phyloP scores from a whole-genome alignment of 23 tunicate genomes.

The Aplidium turbinatum region DNA sequence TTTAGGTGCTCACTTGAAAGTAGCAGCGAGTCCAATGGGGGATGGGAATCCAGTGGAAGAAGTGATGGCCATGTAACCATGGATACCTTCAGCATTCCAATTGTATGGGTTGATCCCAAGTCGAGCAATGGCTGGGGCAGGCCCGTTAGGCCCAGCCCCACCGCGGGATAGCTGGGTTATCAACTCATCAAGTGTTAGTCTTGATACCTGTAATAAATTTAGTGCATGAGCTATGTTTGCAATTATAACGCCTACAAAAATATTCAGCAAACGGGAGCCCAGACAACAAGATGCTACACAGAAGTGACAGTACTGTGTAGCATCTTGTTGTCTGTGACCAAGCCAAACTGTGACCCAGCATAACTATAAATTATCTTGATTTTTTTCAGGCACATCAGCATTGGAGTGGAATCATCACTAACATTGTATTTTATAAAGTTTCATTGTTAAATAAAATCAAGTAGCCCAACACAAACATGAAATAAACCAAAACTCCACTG shows the following conservation, averaged over 20 bases:
- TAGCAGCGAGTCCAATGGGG: conserved; percentile 88
- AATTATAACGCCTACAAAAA: too few species aligned
- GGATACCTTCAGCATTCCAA: conserved; percentile 87
- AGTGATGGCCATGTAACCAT: conserved; percentile 54
- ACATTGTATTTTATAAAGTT: too few species aligned
- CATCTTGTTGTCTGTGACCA: too few species aligned
- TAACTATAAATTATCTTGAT: too few species aligned
- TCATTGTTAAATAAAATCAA: too few species aligned
- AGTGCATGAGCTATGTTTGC: background rate
- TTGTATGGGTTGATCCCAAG: conserved; percentile 73
- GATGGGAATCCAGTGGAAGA: conserved; percentile 74
- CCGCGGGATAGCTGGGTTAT: conserved; percentile 68
- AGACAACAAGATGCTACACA: too few species aligned
- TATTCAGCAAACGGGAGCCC: background rate
- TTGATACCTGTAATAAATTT: conserved; percentile 37
- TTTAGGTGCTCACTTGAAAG: conserved; percentile 74
- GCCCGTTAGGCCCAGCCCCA: conserved; percentile 76
- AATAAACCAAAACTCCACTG: too few species aligned
- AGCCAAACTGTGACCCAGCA: too few species aligned
- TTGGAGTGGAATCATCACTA: too few species aligned
- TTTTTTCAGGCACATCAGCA: too few species aligned
- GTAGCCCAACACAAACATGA: too few species aligned
- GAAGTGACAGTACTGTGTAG: too few species aligned
- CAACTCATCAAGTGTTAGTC: conserved; percentile 67
- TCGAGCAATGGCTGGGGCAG: conserved; percentile 81